These are phyloP conservation scores for Cosmia trapezina DNA, from an alignment of 2,888 invertebrate species.

Conservation along the genomic window DNA sequence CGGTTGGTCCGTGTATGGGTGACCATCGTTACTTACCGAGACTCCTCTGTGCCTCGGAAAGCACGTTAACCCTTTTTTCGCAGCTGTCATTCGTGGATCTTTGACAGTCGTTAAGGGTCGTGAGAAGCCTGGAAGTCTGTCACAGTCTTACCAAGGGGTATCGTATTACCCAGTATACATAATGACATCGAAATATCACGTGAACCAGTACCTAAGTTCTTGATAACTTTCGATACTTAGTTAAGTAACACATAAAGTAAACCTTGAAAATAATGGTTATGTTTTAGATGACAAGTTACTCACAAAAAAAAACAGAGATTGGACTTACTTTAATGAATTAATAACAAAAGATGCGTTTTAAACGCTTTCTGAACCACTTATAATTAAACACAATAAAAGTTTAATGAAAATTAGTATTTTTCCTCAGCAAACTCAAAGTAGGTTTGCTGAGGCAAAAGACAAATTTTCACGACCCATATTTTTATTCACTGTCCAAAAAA, in stretches of 20 bases:
- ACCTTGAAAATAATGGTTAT: background rate
- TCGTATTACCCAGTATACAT: too few relatives aligned
- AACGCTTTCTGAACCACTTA: background rate
- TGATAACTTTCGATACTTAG: background rate
- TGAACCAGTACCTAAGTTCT: background rate
- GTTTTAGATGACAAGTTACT: background rate
- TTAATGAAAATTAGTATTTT: constrained; percentile 2
- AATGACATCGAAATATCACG: background rate
- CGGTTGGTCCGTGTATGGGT: too few relatives aligned
- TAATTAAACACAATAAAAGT: background rate
- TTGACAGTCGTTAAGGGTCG: too few relatives aligned
- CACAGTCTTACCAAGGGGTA: too few relatives aligned
- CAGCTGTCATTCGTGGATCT: too few relatives aligned
- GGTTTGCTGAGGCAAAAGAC: too few relatives aligned
- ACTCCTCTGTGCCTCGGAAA: too few relatives aligned
- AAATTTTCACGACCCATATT: background rate
- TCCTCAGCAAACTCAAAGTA: background rate
- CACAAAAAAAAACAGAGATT: background rate
- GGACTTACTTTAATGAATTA: background rate
- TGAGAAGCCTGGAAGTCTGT: too few relatives aligned
- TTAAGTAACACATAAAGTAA: background rate
- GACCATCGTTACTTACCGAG: too few relatives aligned
- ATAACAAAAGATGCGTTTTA: background rate
- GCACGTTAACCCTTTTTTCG: too few relatives aligned
- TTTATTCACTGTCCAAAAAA: constrained; percentile 16